phyloP scores from a whole-genome alignment of 2,888 invertebrate species.

The Camponotus fellah region DNA sequence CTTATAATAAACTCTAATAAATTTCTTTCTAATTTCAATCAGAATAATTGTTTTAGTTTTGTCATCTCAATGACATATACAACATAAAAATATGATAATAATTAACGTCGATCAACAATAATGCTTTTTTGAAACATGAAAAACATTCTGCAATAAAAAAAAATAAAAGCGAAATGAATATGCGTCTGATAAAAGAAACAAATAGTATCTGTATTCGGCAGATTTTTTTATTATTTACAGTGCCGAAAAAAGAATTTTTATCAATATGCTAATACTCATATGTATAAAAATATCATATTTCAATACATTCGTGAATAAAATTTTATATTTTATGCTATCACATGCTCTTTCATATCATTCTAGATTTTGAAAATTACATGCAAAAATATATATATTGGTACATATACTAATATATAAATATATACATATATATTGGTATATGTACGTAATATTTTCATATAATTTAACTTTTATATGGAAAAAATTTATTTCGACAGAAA shows the following conservation, averaged over 20 bases:
- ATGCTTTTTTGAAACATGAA: not conserved
- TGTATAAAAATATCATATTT: slow-evolving; percentile 28
- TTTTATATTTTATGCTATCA: not conserved
- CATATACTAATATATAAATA: not conserved
- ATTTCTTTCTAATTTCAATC: not conserved
- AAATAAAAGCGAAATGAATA: not conserved
- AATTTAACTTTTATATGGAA: not conserved
- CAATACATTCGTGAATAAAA: slow-evolving; percentile 26
- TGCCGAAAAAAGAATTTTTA: slow-evolving; percentile 26
- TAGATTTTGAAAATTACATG: slow-evolving; percentile 8
- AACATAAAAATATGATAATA: slow-evolving; percentile 17
- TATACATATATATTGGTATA: too few species aligned
- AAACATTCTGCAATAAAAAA: not conserved
- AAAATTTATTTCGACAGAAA: not conserved
- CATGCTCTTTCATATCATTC: not conserved
- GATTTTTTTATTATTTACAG: slow-evolving; percentile 36
- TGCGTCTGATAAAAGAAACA: not conserved
- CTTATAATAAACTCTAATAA: not conserved
- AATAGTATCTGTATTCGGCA: slow-evolving; percentile 7
- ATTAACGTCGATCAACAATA: not conserved
- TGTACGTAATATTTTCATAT: slow-evolving; percentile 3
- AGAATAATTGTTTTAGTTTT: slow-evolving; percentile 2
- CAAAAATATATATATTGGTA: not conserved
- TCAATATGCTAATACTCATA: slow-evolving; percentile 5
- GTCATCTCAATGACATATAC: not conserved